These are phyloP conservation scores for Leucozona laternaria DNA, from an alignment of 2,888 invertebrate genomes.

Conservation along the genomic window DNA sequence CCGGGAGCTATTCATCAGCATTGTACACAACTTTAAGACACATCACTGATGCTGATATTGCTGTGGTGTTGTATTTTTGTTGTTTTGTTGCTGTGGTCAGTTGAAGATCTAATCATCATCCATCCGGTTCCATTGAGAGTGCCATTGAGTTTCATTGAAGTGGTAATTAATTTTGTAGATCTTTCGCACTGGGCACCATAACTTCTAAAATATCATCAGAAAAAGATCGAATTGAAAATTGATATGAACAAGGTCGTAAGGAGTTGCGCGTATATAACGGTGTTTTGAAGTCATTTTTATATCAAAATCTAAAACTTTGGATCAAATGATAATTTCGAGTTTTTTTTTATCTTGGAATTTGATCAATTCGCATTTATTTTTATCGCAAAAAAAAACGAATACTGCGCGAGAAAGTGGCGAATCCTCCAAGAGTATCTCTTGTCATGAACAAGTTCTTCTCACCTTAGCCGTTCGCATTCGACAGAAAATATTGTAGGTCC, in stretches of 20 bases:
- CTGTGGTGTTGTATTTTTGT: constrained; percentile 38
- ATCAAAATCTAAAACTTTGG: too few relatives aligned
- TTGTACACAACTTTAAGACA: constrained; percentile 73
- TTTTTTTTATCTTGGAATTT: too few relatives aligned
- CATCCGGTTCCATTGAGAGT: constrained; percentile 73
- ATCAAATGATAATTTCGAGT: too few relatives aligned
- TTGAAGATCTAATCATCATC: constrained; percentile 73
- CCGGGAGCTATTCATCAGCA: constrained; percentile 75
- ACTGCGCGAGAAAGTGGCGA: too few relatives aligned
- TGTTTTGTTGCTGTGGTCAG: constrained; percentile 35
- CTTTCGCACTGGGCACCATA: constrained; percentile 60
- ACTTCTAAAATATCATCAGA: constrained; percentile 46
- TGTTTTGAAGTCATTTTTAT: too few relatives aligned
- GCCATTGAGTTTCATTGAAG: constrained; percentile 75
- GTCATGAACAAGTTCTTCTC: too few relatives aligned
- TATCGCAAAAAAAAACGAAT: too few relatives aligned
- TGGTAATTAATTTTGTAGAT: constrained; percentile 76
- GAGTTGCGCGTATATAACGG: neutral
- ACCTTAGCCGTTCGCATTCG: too few relatives aligned
- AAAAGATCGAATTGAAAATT: constrained; percentile 8
- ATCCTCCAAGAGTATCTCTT: too few relatives aligned
- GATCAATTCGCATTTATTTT: too few relatives aligned
- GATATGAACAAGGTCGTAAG: neutral
- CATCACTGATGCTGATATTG: constrained; percentile 59
- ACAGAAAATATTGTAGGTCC: too few relatives aligned